Percentiles rank a stretch among this genome's conserved stretches.
Conservation (phyloP, 2,797 vertebrate genomes). For the Arrhamphus sclerolepis region DNA sequence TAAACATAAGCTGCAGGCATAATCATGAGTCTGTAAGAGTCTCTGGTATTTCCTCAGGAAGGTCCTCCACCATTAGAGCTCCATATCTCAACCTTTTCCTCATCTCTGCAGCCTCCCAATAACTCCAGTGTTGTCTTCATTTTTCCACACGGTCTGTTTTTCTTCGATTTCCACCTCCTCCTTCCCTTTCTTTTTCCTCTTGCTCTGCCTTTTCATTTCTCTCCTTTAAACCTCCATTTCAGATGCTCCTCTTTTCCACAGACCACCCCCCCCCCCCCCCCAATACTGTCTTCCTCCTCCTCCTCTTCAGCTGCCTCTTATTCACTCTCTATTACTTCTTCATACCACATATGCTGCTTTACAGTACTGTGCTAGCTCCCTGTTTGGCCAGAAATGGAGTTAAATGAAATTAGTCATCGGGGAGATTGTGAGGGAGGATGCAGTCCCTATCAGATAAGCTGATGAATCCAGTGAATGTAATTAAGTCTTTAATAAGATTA, state of each 20-base stretch:
- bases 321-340: slow-evolving; percentile 3
- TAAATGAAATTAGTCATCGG: slow-evolving; percentile 36
- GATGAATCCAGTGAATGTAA: slow-evolving; percentile 23
- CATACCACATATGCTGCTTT: slow-evolving; percentile 8
- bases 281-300: not conserved
- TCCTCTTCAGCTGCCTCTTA: slow-evolving; percentile 17
- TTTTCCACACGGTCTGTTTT: slow-evolving; percentile 7
- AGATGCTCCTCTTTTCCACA: not conserved
- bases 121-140: slow-evolving; percentile 8
- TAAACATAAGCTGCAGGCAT: slow-evolving; percentile 14
- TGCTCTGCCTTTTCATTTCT: not conserved
- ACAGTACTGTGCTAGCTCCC: slow-evolving; percentile 10
- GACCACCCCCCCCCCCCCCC: slow-evolving; percentile 13
- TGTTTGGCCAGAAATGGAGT: slow-evolving; percentile 13
- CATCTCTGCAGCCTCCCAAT: slow-evolving; percentile 1
- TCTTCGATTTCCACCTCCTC: not conserved
- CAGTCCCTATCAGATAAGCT: slow-evolving; percentile 25
- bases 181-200: not conserved
- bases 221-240: slow-evolving; percentile 2
- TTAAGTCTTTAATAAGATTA: slow-evolving; percentile 43
- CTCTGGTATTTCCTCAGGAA: slow-evolving; percentile 72
- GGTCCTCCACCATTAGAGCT: slow-evolving; percentile 24
- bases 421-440: slow-evolving; percentile 19
- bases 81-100: not conserved
- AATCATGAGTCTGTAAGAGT: slow-evolving; percentile 33